A percentile compares a stretch with the other conserved stretches of the same genome.
phyloP scores from a whole-genome alignment of 30 jellyfish, hydroid and myxozoan species.

The Hydractinia echinata region DNA sequence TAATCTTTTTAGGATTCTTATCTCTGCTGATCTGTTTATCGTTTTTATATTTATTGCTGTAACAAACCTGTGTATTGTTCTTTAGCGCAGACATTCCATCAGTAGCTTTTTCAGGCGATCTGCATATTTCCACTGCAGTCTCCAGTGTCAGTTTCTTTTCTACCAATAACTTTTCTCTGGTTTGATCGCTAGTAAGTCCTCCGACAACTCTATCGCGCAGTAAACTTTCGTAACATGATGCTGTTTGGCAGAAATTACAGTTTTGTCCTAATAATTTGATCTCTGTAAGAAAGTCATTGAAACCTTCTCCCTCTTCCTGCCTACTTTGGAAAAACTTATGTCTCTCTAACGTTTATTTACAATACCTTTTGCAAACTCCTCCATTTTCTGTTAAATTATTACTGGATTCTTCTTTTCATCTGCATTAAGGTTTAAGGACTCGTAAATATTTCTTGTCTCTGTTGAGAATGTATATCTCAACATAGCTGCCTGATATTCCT shows the following conservation, averaged over 20 bases:
- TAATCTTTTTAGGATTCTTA: too few species aligned
- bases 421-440: constrained; percentile 12
- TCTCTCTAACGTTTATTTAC: constrained; percentile 28
- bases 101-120: not conserved
- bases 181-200: too few species aligned
- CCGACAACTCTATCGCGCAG: not conserved
- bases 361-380: constrained; percentile 20
- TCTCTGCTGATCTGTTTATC: not conserved
- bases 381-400: not conserved
- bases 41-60: not conserved
- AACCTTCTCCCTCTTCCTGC: constrained; percentile 39
- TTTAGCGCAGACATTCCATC: constrained; percentile 4
- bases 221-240: not conserved
- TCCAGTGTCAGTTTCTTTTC: not conserved
- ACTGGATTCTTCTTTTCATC: constrained; percentile 27
- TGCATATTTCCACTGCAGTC: not conserved
- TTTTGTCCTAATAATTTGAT: constrained; percentile 12
- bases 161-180: too few species aligned
- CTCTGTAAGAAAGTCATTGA: constrained; percentile 35
- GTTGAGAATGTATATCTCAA: constrained; percentile 30
- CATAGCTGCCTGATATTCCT: constrained; percentile 41
- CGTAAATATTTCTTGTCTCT: constrained; percentile 40
- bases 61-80: not conserved
- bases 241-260: constrained; percentile 12
- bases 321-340: not conserved